A percentile compares a stretch with the other conserved stretches of the same genome.
Conservation (phyloP, 2,888 invertebrate genomes). For the Gymnosoma rotundatum region DNA sequence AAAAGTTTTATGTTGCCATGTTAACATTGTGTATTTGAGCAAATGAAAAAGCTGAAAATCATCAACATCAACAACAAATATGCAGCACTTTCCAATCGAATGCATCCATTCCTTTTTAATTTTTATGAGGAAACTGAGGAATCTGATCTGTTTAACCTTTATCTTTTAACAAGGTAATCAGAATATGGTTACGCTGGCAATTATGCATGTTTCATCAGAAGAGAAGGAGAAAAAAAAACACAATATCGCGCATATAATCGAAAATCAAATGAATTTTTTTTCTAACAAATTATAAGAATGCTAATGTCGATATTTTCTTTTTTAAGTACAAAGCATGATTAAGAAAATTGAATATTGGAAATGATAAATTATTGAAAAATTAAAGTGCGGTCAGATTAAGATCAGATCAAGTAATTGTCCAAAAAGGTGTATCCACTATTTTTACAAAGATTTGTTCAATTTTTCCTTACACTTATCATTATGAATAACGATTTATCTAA, state of each 20-base stretch:
- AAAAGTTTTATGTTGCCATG: constrained; percentile 51
- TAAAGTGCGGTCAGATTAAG: too few species aligned
- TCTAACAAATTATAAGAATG: not conserved
- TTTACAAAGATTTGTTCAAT: too few species aligned
- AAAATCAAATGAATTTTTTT: not conserved
- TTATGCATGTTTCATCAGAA: constrained; percentile 39
- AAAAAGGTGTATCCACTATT: too few species aligned
- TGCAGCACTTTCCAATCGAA: constrained; percentile 62
- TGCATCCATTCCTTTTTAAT: constrained; percentile 58
- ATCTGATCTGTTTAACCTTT: constrained; percentile 62
- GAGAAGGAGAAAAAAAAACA: not conserved
- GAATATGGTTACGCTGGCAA: constrained; percentile 61
- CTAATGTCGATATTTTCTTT: not conserved
- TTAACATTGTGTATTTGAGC: constrained; percentile 33
- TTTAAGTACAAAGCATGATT: not conserved
- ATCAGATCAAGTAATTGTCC: too few species aligned
- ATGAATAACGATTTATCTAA: too few species aligned
- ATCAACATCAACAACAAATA: constrained; percentile 44
- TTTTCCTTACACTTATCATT: too few species aligned
- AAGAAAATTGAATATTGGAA: too few species aligned
- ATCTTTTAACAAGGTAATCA: constrained; percentile 67
- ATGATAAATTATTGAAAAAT: not conserved
- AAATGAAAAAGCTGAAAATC: constrained; percentile 27
- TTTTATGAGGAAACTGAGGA: constrained; percentile 55
- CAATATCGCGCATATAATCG: not conserved